Percentiles rank a stretch among this genome's conserved stretches.
phyloP scores from a whole-genome alignment of 2,888 invertebrate genomes.

The Glaucopsyche alexis region DNA sequence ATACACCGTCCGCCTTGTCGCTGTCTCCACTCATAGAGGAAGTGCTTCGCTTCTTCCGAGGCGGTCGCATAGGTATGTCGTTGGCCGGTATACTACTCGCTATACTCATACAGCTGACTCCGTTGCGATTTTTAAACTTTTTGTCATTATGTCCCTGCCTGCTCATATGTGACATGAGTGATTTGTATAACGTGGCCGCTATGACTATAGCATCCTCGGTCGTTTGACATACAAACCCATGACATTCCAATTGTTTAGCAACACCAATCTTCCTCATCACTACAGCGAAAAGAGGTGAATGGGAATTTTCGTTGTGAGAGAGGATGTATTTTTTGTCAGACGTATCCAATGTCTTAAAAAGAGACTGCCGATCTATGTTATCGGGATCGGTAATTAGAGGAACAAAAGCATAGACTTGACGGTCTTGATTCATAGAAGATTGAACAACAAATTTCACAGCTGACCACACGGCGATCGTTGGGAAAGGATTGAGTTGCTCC shows the following conservation, averaged over 20 bases:
- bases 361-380: constrained; percentile 85
- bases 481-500: constrained; percentile 89
- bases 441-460: constrained; percentile 91
- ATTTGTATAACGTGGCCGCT: constrained; percentile 94
- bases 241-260: constrained; percentile 91
- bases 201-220: constrained; percentile 95
- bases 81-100: constrained; percentile 81
- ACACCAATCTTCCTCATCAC: constrained; percentile 91
- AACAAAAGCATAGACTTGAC: constrained; percentile 86
- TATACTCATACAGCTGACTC: constrained; percentile 88
- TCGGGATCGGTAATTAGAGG: constrained; percentile 91
- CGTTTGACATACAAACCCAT: constrained; percentile 93
- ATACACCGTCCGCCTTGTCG: constrained; percentile 78
- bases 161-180: constrained; percentile 90
- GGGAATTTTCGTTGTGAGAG: constrained; percentile 81
- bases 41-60: constrained; percentile 86
- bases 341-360: constrained; percentile 80
- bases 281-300: constrained; percentile 93
- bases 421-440: constrained; percentile 75
- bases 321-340: constrained; percentile 80
- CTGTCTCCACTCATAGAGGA: constrained; percentile 82
- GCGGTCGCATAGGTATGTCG: constrained; percentile 84
- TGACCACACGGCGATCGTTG: constrained; percentile 96
- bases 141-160: constrained; percentile 77
- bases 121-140: constrained; percentile 84